These are phyloP conservation scores for Onthophagus taurus DNA, from an alignment of 1,140 invertebrate species.

Conservation along the genomic window DNA sequence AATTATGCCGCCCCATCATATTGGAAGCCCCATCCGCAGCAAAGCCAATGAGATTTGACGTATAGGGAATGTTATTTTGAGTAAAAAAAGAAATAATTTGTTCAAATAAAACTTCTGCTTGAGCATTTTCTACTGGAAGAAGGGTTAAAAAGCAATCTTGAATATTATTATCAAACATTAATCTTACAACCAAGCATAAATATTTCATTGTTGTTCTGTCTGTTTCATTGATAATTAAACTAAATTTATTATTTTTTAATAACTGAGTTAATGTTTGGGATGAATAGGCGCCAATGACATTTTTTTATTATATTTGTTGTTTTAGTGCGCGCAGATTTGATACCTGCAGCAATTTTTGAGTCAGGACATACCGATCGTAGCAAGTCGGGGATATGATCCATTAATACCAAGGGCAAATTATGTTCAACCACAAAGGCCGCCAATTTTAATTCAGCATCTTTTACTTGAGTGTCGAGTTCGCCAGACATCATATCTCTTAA, in stretches of 20 bases:
- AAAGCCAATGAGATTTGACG: constrained; percentile 30
- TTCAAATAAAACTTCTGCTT: constrained; percentile 22
- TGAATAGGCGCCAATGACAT: neutral
- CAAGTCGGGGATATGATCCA: neutral
- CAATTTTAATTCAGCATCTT: constrained; percentile 1
- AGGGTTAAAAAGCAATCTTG: neutral
- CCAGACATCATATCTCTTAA: neutral
- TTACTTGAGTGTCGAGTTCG: neutral
- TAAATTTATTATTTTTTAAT: constrained; percentile 22
- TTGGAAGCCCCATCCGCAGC: constrained; percentile 28
- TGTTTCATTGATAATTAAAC: constrained; percentile 30
- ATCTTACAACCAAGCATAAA: constrained; percentile 25
- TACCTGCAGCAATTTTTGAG: constrained; percentile 4
- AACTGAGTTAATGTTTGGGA: neutral
- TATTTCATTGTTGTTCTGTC: constrained; percentile 27
- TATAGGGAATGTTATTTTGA: constrained; percentile 27
- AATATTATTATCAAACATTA: constrained; percentile 17
- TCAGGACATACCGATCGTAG: constrained; percentile 2
- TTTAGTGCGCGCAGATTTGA: neutral
- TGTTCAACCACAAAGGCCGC: constrained; percentile 4
- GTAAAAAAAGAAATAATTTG: constrained; percentile 19
- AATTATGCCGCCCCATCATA: constrained; percentile 32
- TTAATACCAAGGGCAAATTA: constrained; percentile 2
- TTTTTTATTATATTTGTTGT: constrained; percentile 4
- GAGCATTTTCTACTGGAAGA: constrained; percentile 9